These are phyloP conservation scores for Sarcophaga bullata DNA, from an alignment of 1,140 invertebrate species.

Conservation along the genomic window DNA sequence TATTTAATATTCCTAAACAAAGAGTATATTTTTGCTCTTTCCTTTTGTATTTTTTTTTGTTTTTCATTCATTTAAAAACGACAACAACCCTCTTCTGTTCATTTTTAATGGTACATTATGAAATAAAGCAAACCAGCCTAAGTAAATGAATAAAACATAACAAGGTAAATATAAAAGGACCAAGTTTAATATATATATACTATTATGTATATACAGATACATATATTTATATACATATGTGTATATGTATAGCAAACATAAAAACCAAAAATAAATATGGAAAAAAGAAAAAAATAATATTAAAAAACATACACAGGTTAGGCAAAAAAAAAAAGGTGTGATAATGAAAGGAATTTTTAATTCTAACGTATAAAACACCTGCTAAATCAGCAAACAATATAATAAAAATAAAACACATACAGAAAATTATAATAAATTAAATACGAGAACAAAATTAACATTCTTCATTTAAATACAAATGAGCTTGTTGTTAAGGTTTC, in stretches of 20 bases:
- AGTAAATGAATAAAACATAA: constrained; percentile 27
- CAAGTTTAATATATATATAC: constrained; percentile 7
- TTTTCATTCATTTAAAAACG: no score
- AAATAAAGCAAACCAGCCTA: neutral
- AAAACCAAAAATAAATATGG: neutral
- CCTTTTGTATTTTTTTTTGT: no score
- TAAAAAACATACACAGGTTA: neutral
- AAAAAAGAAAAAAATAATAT: no score
- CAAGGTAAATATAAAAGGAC: constrained; percentile 24
- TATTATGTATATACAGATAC: no score
- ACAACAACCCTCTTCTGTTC: no score
- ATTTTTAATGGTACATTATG: no score
- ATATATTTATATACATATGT: no score
- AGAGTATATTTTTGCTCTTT: no score
- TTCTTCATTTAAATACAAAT: constrained; percentile 24
- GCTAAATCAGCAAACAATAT: neutral
- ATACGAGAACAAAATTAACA: neutral
- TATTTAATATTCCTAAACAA: no score
- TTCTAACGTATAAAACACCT: neutral
- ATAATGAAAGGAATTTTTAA: constrained; percentile 22
- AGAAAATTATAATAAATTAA: neutral
- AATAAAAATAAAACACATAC: neutral
- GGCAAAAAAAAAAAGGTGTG: neutral
- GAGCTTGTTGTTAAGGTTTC: constrained; percentile 23
- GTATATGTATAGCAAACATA: neutral